Evolutionary conservation across 2,113 vertebrate genomes (phyloP).

Genomic region (Heliornis fulica): DNA sequence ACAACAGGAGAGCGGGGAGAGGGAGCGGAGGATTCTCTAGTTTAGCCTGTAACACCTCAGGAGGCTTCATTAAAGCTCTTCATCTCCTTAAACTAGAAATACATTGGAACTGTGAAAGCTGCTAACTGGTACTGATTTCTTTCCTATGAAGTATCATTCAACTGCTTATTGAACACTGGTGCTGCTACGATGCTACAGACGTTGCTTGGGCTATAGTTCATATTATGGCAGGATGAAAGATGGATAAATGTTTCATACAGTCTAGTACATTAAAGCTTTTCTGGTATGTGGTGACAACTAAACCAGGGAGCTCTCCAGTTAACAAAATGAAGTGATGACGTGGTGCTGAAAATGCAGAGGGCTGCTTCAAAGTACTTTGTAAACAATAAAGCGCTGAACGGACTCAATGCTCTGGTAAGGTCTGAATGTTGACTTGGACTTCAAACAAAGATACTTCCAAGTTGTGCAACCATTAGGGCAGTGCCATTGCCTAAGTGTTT

Average conservation of each 20-base stretch:
- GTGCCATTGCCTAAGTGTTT: background rate
- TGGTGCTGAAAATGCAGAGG: background rate
- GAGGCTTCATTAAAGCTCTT: background rate
- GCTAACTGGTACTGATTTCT: background rate
- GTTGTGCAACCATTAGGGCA: background rate
- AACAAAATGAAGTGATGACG: background rate
- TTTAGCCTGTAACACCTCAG: background rate
- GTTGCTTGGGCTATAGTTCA: background rate
- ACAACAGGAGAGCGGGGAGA: background rate
- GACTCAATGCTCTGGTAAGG: background rate
- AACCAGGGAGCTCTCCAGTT: background rate
- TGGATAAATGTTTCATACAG: background rate
- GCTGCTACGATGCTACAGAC: background rate
- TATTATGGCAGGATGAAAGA: background rate
- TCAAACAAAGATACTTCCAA: background rate
- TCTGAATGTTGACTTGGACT: background rate
- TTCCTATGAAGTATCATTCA: background rate
- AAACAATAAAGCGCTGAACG: background rate
- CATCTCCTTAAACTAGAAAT: background rate
- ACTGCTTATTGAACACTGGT: background rate
- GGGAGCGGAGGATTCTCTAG: background rate
- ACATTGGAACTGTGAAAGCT: background rate
- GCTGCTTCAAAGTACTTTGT: background rate
- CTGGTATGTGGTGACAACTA: background rate
- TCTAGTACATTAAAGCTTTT: background rate